These are phyloP conservation scores for Drosophila prolongata DNA, from an alignment of 2,888 invertebrate species.

Conservation along the genomic window DNA sequence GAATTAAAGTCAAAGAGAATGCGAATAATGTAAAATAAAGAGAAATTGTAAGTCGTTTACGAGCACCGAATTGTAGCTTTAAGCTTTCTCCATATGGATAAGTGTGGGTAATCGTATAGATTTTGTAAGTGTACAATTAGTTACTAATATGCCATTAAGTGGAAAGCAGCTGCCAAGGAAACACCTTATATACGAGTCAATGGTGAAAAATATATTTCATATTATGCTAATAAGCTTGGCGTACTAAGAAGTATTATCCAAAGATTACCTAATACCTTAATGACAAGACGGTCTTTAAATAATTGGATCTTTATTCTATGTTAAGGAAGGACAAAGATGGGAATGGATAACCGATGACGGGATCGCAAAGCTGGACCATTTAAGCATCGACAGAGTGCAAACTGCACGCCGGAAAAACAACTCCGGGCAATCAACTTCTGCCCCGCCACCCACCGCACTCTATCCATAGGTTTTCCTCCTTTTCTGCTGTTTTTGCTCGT, in stretches of 20 bases:
- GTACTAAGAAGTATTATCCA: no score
- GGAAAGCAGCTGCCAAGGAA: neutral
- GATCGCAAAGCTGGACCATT: constrained; percentile 9
- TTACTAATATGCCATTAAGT: neutral
- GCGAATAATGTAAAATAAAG: neutral
- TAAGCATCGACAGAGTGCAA: constrained; percentile 26
- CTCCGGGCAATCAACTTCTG: constrained; percentile 51
- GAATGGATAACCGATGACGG: constrained; percentile 1
- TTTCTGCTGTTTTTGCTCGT: constrained; percentile 29
- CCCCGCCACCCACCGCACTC: neutral
- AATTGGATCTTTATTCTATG: no score
- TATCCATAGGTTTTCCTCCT: neutral
- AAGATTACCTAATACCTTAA: neutral
- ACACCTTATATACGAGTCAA: neutral
- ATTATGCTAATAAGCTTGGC: no score
- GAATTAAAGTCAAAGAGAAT: neutral
- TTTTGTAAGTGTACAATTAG: neutral
- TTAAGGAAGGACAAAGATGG: neutral
- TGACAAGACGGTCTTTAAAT: neutral
- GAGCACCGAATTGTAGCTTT: neutral
- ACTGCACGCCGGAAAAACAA: constrained; percentile 43
- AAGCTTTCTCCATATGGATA: neutral
- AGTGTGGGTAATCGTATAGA: no score
- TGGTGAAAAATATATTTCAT: no score
- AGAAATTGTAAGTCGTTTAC: neutral